These are phyloP conservation scores for Fissipunctia ypsillon DNA, from an alignment of 2,888 invertebrate genomes.

Conservation along the genomic window DNA sequence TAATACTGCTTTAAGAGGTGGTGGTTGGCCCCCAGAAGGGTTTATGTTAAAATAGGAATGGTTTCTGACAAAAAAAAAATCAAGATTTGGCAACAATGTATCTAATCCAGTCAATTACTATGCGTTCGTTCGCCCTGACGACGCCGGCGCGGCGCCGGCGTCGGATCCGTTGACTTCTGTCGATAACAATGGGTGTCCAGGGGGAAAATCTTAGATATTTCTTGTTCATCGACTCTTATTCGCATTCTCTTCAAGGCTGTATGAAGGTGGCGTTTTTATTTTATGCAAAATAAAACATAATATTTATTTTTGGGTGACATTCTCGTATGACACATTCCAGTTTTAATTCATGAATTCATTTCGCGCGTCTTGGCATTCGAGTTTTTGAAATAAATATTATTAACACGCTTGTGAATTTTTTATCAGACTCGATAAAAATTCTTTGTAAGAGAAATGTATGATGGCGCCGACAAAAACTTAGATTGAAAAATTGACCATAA, in stretches of 20 bases:
- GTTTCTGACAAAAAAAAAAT: conserved; percentile 7
- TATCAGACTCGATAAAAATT: conserved; percentile 50
- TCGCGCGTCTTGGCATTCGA: conserved; percentile 36
- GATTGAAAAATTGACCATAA: conserved; percentile 35
- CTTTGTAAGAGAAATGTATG: conserved; percentile 31
- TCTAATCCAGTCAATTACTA: conserved; percentile 39
- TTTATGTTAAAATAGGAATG: neutral
- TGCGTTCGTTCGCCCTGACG: conserved; percentile 10
- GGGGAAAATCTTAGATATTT: conserved; percentile 40
- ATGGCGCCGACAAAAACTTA: conserved; percentile 28
- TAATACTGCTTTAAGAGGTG: too few species aligned
- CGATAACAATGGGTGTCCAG: conserved; percentile 29
- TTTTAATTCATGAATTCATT: conserved; percentile 51
- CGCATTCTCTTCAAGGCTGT: conserved; percentile 23
- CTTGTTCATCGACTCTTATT: conserved; percentile 40
- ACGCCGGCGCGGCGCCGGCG: too few species aligned
- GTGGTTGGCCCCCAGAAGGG: too few species aligned
- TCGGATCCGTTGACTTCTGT: conserved; percentile 13
- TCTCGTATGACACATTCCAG: conserved; percentile 22
- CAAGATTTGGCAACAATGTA: conserved; percentile 19
- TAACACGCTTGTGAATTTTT: conserved; percentile 50
- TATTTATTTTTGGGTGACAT: conserved; percentile 28
- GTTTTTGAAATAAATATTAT: conserved; percentile 59
- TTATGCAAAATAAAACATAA: conserved; percentile 18
- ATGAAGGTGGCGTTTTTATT: conserved; percentile 1